Evolutionary conservation across 2,797 vertebrate genomes (phyloP).

Genomic region (Melanotaenia boesemani): DNA sequence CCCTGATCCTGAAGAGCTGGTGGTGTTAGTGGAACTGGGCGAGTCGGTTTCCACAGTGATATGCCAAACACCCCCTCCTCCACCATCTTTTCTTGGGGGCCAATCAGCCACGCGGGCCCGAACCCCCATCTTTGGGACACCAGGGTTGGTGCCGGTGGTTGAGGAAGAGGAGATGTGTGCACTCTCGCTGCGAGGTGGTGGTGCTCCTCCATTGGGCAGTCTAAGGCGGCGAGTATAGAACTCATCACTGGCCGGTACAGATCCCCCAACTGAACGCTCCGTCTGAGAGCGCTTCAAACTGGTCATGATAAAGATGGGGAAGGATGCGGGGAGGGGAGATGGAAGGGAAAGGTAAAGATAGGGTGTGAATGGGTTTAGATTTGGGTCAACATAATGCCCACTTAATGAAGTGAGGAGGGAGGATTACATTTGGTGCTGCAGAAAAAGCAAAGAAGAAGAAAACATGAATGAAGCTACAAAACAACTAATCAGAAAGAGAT

Average conservation of each 20-base stretch:
- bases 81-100: conserved; percentile 95
- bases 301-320: conserved; percentile 88
- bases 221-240: conserved; percentile 97
- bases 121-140: conserved; percentile 99
- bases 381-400: conserved; percentile 73
- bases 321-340: conserved; percentile 66
- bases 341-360: conserved; percentile 59
- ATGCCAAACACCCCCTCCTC: conserved; percentile 83
- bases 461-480: neutral
- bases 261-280: conserved; percentile 93
- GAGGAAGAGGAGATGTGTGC: conserved; percentile 79
- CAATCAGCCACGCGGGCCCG: conserved; percentile 97
- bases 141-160: conserved; percentile 86
- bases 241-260: conserved; percentile 93
- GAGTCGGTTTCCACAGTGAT: conserved; percentile 86
- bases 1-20: conserved; percentile 77
- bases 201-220: conserved; percentile 95
- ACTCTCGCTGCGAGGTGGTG: conserved; percentile 93
- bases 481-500: neutral
- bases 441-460: conserved; percentile 27
- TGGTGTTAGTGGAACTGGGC: conserved; percentile 80
- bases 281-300: conserved; percentile 99
- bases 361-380: conserved; percentile 74
- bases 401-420: conserved; percentile 50
- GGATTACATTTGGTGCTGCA: conserved; percentile 70